Percentiles rank a stretch among this genome's conserved stretches.
Evolutionary conservation across 2,797 vertebrate genomes (phyloP).

Genomic region (Bradypus variegatus): DNA sequence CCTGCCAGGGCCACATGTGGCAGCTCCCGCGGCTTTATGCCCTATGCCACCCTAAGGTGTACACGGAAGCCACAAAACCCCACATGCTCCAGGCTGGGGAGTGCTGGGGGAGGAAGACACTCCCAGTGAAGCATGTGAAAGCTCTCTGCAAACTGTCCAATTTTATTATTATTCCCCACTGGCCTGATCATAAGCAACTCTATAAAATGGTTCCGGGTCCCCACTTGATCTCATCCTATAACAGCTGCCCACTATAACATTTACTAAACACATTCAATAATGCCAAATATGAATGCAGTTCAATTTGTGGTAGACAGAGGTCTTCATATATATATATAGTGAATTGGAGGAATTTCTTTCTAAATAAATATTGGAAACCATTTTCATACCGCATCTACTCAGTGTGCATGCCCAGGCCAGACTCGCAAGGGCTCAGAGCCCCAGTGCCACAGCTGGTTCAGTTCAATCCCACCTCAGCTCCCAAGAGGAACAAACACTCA

Average conservation of each 20-base stretch:
- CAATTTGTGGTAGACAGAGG: neutral
- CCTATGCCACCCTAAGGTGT: fast-evolving
- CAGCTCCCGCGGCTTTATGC: neutral
- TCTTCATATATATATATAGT: neutral
- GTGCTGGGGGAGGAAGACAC: neutral
- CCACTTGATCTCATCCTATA: neutral
- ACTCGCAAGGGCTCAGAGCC: neutral
- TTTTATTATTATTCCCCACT: neutral
- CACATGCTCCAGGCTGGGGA: neutral
- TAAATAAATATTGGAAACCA: neutral
- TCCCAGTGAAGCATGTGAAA: fast-evolving
- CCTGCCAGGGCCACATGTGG: neutral
- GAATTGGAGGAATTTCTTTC: neutral
- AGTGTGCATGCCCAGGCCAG: neutral
- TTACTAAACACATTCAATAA: neutral
- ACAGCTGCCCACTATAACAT: neutral
- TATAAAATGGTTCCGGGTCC: neutral
- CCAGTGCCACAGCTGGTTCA: neutral
- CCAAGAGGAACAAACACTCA: fast-evolving
- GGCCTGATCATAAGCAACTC: neutral
- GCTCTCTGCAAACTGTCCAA: neutral
- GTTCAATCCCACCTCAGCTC: neutral
- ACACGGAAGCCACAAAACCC: neutral
- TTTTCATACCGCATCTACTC: neutral
- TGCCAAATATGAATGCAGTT: neutral